Conservation (phyloP, 2,797 vertebrate species). For the Sebastes glaucus region DNA sequence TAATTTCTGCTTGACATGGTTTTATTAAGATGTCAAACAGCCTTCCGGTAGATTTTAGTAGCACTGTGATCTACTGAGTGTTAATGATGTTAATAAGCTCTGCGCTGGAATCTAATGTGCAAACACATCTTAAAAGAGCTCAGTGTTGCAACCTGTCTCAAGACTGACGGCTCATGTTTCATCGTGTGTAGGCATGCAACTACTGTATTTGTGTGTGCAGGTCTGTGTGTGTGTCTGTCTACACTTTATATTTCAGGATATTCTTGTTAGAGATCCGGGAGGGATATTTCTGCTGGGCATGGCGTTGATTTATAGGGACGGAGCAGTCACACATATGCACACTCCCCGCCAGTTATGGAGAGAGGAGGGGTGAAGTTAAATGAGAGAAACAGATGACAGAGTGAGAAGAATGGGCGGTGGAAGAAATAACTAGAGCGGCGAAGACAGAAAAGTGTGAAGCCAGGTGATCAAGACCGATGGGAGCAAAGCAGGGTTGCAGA, state of each 20-base stretch:
- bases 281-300: conserved; percentile 24
- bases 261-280: conserved; percentile 27
- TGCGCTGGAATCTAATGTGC: conserved; percentile 14
- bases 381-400: conserved; percentile 52
- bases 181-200: conserved; percentile 15
- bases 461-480: not conserved
- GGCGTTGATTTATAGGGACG: conserved; percentile 22
- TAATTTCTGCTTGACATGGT: not conserved
- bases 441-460: not conserved
- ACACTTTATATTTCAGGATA: conserved; percentile 32
- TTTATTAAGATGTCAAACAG: conserved; percentile 28
- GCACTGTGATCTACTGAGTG: conserved; percentile 6
- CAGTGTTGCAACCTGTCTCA: conserved; percentile 11
- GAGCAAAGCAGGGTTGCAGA: not conserved
- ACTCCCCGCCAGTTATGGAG: not conserved
- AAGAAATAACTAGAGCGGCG: not conserved
- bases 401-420: not conserved
- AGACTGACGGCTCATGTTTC: conserved; percentile 46
- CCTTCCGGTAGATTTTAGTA: conserved; percentile 25
- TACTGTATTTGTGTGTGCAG: conserved; percentile 18
- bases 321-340: conserved; percentile 5
- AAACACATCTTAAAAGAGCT: conserved; percentile 55
- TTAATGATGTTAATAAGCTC: conserved; percentile 44
- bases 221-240: conserved; percentile 12
- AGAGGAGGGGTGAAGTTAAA: conserved; percentile 14